Conservation (phyloP, 2,113 vertebrate species). For the Rhadina sibilatrix region DNA sequence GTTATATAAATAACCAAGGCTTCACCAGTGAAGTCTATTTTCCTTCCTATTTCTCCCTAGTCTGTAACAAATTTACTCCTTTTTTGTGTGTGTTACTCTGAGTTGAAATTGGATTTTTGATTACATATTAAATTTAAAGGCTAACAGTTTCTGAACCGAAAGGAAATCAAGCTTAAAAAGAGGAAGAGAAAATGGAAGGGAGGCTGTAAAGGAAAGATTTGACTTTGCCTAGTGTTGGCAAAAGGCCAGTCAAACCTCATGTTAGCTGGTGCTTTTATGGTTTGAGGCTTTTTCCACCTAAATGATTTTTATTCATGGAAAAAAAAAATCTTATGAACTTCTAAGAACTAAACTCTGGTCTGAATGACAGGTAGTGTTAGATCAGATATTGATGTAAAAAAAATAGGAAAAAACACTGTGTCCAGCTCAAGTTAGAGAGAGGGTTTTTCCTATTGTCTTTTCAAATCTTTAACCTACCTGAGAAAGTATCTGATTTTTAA, state of each 20-base stretch:
- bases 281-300: not conserved
- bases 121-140: not conserved
- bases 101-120: not conserved
- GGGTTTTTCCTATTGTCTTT: not conserved
- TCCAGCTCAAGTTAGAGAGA: not conserved
- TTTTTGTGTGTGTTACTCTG: not conserved
- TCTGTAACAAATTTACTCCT: not conserved
- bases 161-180: not conserved
- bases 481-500: not conserved
- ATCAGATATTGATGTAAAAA: not conserved
- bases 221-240: not conserved
- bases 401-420: not conserved
- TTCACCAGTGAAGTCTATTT: not conserved
- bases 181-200: not conserved
- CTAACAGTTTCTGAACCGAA: not conserved
- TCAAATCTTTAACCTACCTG: not conserved
- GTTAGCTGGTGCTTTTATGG: not conserved
- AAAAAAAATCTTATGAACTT: not conserved
- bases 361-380: not conserved
- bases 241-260: not conserved
- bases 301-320: not conserved
- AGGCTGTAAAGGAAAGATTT: not conserved
- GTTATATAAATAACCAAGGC: not conserved
- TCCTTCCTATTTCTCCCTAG: not conserved
- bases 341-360: not conserved